These are phyloP conservation scores for Palaemon carinicauda DNA, from an alignment of 1,140 invertebrate species.

Conservation along the genomic window DNA sequence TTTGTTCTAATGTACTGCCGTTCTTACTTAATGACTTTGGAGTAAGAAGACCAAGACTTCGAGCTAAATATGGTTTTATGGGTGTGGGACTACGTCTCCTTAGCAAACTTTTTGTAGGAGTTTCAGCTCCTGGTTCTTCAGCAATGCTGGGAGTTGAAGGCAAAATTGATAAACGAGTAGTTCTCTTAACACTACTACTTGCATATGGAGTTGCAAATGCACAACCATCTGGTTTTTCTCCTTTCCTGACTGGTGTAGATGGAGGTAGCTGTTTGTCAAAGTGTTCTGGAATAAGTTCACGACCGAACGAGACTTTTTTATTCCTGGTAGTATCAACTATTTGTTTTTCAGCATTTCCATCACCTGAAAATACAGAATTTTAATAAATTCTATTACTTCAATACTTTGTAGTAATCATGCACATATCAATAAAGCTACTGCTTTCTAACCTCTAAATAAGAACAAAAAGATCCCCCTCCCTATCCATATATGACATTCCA, in stretches of 20 bases:
- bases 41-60: constrained; percentile 44
- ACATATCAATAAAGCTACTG: no score
- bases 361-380: not conserved
- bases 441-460: no score
- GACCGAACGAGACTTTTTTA: constrained; percentile 66
- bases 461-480: no score
- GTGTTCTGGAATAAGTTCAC: constrained; percentile 66
- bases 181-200: not conserved
- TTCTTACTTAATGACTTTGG: not conserved
- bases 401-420: no score
- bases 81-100: constrained; percentile 55
- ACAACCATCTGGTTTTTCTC: constrained; percentile 60
- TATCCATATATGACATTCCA: no score
- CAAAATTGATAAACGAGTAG: not conserved
- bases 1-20: not conserved
- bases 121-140: constrained; percentile 21
- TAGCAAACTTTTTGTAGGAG: constrained; percentile 54
- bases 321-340: constrained; percentile 43
- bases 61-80: constrained; percentile 53
- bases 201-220: not conserved
- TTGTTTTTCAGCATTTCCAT: not conserved
- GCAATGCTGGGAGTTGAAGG: not conserved
- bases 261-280: constrained; percentile 66
- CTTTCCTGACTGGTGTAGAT: constrained; percentile 65
- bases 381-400: no score